Base-by-base conservation (phyloP, 2,888 invertebrate species). In the Euphydryas editha region DNA sequence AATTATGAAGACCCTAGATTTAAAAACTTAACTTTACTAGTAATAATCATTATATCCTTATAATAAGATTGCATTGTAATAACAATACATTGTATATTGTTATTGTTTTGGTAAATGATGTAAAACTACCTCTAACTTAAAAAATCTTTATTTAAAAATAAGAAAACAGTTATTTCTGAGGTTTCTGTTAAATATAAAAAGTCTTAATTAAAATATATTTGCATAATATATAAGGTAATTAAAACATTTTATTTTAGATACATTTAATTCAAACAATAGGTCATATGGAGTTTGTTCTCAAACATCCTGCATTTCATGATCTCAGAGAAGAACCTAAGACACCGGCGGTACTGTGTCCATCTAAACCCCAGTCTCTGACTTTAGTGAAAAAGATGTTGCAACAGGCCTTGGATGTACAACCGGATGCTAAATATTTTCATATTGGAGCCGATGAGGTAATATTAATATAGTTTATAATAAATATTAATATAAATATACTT, bases 211-310 rank as follows among this genome's bases (percentile, higher is more conserved):
- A n/a, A n/a, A n/a, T n/a, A n/a, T n/a, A n/a, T n/a, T 39, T 39
- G 11, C 1, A 1, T 15, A 49, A 54, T 11, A 46, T 15, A 24
- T 42, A 3, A 21, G 13, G 44, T 24, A 30, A 13, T 30, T 13
- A 13, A 20, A n/a, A 24, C n/a, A 37, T 17, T 44, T 56, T 10
- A 51, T 76, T 81, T 18, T 78, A 93, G 93, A 91, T 94, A 59
- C 97, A 97, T 30, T 88, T 98, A 18, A 94, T 98, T n/a, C 98
- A 97, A 88, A 96, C 97, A 0, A 96, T 98, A 78, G 97, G 97
- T 0, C 97, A 98, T 85, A 93, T 97, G 92, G 98, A 98, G 92
- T 97, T 95, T 89, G 95, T 96, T 0, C 85, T 97, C 62, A 97
- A 97, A 80, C 95, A 96, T 72, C 94, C 94, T 11, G 90, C 94